Base-by-base conservation (phyloP, 2,797 vertebrate genomes). In the Gallirallus australis region DNA sequence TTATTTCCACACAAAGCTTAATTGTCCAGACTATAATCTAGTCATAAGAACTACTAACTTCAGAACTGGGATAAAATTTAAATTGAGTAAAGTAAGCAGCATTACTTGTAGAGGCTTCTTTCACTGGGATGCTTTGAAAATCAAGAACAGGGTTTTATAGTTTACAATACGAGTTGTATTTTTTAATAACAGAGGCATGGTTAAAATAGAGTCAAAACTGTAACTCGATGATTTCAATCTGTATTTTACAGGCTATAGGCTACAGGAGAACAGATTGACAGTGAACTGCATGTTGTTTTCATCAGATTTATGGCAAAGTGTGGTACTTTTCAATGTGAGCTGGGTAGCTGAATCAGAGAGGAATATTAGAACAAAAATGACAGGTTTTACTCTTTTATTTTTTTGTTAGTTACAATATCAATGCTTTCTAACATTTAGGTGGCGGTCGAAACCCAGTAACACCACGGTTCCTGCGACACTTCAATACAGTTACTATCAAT, bases 381-480 rank as follows among this genome's bases (percentile, higher is more conserved):
- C 73, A n/a, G 37, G 21, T 8, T 60, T 69, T 39, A 52, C 17
- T 37, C 15, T 13, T 87, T 47, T 59, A 4, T 33, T 54, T 57
- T 73, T 53, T 23, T 60, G 15, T 57, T 64, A 75, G 21, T 80
- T 75, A 27, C 14, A 40, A 5, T 57, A 17, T 52, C 85, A 91
- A 33, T 63, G 4, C 20, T 94, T 93, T 93, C 57, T 86, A 47
- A 80, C 86, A 35, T 93, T 76, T 81, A 99, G 99, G 99, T 82
- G 99, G 99, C 83, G 99, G 99, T 47, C 97, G 99, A 85, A 99
- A 99, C 95, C 98, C 98, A 31, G 69, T 99, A 94, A 99, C 99
- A 31, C 98, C 99, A 64, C 98, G 99, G 47, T 99, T 97, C 91
- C 94, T 98, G 94, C 97, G 99, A 30, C 99, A 99, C 97, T 99